Conservation (phyloP, 2,888 invertebrate genomes). For the Yponomeuta plumbellus region DNA sequence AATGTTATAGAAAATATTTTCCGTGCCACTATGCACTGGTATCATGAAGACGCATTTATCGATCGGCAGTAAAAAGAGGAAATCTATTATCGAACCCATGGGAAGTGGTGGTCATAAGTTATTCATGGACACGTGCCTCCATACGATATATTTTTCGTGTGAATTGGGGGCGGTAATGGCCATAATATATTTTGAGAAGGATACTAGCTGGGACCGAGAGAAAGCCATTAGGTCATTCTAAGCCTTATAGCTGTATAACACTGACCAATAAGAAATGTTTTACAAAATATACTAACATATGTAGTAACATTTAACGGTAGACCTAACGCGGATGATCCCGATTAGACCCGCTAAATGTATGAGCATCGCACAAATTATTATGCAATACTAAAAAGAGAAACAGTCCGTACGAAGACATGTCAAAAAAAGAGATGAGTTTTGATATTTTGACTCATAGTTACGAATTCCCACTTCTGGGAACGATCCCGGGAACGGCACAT, state of each 20-base stretch:
- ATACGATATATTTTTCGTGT: constrained; percentile 32
- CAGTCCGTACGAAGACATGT: too few relatives aligned
- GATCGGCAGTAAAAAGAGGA: constrained; percentile 11
- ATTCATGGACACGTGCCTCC: constrained; percentile 40
- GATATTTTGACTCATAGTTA: too few relatives aligned
- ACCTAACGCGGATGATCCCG: too few relatives aligned
- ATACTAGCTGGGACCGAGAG: constrained; percentile 17
- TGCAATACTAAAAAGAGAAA: too few relatives aligned
- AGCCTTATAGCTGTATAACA: not conserved
- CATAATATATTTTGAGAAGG: constrained; percentile 22
- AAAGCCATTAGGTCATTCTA: not conserved
- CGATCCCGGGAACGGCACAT: too few relatives aligned
- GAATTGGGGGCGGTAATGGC: constrained; percentile 35
- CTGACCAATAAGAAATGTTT: too few relatives aligned
- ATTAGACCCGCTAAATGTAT: too few relatives aligned
- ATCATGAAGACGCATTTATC: constrained; percentile 16
- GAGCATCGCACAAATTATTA: too few relatives aligned
- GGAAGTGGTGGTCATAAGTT: constrained; percentile 29
- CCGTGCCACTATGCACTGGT: constrained; percentile 16
- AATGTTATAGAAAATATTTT: constrained; percentile 29
- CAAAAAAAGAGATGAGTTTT: too few relatives aligned
- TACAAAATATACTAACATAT: too few relatives aligned
- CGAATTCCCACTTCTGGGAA: too few relatives aligned
- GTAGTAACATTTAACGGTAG: too few relatives aligned
- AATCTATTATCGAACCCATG: constrained; percentile 4